phyloP scores from a whole-genome alignment of 2,113 vertebrate species.

The Spheniscus mendiculus region DNA sequence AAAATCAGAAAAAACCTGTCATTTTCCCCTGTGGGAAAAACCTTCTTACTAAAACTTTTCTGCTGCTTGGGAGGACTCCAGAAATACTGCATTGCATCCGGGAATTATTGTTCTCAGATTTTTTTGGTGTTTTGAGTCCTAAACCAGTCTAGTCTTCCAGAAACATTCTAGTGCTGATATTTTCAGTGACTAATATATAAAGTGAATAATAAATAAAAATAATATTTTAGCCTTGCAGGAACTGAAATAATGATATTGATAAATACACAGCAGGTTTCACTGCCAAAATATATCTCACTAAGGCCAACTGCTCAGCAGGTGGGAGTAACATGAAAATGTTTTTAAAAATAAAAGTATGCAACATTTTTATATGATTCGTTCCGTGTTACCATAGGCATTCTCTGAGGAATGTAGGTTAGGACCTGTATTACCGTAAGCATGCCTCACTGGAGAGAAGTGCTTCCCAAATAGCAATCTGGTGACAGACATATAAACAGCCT shows the following conservation, averaged over 20 bases:
- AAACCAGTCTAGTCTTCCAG: not conserved
- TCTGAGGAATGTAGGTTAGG: not conserved
- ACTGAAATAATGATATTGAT: not conserved
- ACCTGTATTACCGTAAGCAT: not conserved
- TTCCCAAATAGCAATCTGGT: not conserved
- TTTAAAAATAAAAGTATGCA: not conserved
- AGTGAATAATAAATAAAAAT: not conserved
- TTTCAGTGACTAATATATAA: not conserved
- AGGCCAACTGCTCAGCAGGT: not conserved
- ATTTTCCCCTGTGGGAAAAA: slow-evolving; percentile 3
- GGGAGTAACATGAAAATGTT: not conserved
- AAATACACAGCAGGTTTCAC: not conserved
- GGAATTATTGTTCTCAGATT: slow-evolving; percentile 34
- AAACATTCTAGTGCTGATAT: not conserved
- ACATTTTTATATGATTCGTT: not conserved
- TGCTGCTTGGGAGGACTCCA: slow-evolving; percentile 48
- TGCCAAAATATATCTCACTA: not conserved
- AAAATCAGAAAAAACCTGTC: slow-evolving; percentile 18
- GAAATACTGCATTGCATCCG: slow-evolving; percentile 20
- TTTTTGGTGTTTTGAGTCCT: not conserved
- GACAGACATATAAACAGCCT: not conserved
- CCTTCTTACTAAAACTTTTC: not conserved
- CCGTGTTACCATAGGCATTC: not conserved
- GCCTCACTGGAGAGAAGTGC: not conserved
- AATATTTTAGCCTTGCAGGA: not conserved